A percentile compares a stretch with the other conserved stretches of the same genome.
Evolutionary conservation across 2,797 vertebrate species (phyloP).

Genomic region (Morelia viridis): DNA sequence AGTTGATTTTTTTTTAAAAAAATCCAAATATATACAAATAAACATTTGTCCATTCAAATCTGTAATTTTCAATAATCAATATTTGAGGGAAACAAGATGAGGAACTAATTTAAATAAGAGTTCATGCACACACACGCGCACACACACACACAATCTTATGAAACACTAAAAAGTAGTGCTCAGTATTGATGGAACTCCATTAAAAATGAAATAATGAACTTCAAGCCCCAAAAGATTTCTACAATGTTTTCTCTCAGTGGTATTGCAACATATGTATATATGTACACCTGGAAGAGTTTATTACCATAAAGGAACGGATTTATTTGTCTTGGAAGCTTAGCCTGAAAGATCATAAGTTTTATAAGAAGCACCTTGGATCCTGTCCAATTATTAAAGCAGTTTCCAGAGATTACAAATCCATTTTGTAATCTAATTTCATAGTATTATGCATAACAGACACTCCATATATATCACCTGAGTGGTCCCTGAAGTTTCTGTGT

Average conservation of each 20-base stretch:
- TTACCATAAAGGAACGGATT: neutral
- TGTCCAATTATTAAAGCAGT: neutral
- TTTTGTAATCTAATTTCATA: neutral
- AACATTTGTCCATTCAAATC: neutral
- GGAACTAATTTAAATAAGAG: neutral
- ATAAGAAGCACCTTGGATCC: neutral
- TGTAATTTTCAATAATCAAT: neutral
- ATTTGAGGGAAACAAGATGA: neutral
- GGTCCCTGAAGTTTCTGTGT: neutral
- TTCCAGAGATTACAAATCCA: neutral
- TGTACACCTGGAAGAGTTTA: neutral
- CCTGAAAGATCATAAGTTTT: neutral
- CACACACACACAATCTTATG: neutral
- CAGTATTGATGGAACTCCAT: neutral
- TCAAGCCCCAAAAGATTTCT: neutral
- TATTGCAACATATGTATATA: neutral
- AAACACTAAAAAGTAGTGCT: neutral
- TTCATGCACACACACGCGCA: neutral
- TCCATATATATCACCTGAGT: neutral
- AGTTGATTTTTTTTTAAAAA: neutral
- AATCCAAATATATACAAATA: accelerated
- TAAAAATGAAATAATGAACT: neutral
- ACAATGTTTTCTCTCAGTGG: neutral
- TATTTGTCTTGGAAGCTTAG: neutral
- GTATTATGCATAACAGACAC: neutral